Evolutionary conservation across 2,888 invertebrate genomes (phyloP), one percentile per base, ranked within the genome.

Genomic region (Subacronicta megacephala): DNA sequence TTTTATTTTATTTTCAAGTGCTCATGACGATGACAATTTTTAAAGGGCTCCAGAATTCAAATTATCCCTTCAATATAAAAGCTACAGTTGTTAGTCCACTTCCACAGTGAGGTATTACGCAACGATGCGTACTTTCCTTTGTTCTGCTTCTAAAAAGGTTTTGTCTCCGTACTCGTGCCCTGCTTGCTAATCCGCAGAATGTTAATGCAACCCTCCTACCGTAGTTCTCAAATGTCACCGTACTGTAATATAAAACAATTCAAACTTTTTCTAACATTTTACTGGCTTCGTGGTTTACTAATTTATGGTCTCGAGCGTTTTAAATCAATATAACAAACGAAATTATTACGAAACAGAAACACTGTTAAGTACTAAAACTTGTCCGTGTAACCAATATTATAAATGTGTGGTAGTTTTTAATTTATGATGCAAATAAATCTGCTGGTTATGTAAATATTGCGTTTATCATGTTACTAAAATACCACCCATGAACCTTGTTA

Each of bases 201-300:
- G 62, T 50, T 69, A 69, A 75, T 69, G 66, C 60, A 72, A 43
- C 57, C 62, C 31, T 45, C 29, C 41, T 38, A 41, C 52, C 54
- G 31, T 38, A 64, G 67, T 62, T 68, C 72, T 80, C 73, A 74
- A 72, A 80, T 80, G 62, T 75, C 81, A 69, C 52, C 59, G 58
- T 64, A 54, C 46, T 67, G 51, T 64, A 51, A 65, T 51, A 37
- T 36, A 63, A 71, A 66, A 68, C 67, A 64, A 46, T 60, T 45
- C 53, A 57, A 63, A 37, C 54, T 49, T 45, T 44, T 55, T 58
- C 46, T 47, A 54, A 61, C 75, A 74, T 67, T 69, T 65, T 33
- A 70, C 43, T 41, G 75, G 79, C 68, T 80, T 78, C 70, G 69
- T 58, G 62, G 71, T 71, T 66, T 58, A 51, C 51, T 69, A 61